Conservation (phyloP, 2,888 invertebrate genomes). For the Himalopsyche anomala region DNA sequence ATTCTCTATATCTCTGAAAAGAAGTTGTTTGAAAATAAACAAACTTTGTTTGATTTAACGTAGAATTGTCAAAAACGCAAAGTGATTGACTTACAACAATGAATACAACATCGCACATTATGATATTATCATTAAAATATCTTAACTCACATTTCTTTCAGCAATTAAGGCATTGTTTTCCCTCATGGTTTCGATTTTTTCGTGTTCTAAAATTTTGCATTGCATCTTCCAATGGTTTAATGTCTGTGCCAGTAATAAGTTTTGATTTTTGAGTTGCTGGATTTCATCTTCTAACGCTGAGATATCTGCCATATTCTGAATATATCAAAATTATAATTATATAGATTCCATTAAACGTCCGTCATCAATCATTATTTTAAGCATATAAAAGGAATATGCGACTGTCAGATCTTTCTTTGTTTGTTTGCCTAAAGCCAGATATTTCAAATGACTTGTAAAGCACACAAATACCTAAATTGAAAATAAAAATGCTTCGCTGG, state of each 20-base stretch:
- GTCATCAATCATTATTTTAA: no score
- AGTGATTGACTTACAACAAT: no score
- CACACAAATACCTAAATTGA: no score
- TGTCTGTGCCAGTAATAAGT: conserved; percentile 72
- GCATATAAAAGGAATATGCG: no score
- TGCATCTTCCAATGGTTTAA: conserved; percentile 73
- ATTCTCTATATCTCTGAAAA: conserved; percentile 61
- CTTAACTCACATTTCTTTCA: conserved; percentile 72
- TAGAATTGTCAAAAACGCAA: no score
- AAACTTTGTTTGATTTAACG: no score
- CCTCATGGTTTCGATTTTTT: conserved; percentile 73
- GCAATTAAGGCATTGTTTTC: conserved; percentile 73
- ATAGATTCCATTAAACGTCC: no score
- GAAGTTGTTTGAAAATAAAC: not conserved
- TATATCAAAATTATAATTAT: no score
- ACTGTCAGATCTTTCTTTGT: no score
- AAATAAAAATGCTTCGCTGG: no score
- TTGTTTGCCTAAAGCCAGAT: no score
- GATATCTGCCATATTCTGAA: conserved; percentile 50
- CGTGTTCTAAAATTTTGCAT: conserved; percentile 72
- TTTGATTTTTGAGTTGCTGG: conserved; percentile 71
- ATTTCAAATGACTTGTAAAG: no score
- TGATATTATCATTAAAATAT: not conserved
- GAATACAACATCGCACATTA: not conserved
- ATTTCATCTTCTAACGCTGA: conserved; percentile 71